phyloP scores from a whole-genome alignment of 2,113 vertebrate species.

The Macroglossus sobrinus region DNA sequence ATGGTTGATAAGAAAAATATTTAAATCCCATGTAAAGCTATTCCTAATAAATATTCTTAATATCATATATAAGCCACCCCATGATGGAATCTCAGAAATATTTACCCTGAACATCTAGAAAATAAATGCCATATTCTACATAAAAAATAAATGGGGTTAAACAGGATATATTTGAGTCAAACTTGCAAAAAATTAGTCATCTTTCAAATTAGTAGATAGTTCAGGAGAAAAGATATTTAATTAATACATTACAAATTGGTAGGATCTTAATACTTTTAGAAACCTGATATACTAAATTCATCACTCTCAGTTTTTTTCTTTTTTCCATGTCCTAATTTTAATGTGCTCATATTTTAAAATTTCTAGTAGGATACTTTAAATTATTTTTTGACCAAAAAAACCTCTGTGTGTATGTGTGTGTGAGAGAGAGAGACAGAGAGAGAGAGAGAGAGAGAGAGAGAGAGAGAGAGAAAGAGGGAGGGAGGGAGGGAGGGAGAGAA shows the following conservation, averaged over 20 bases:
- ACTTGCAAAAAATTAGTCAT: background rate
- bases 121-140: background rate
- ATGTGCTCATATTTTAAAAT: background rate
- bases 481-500: background rate
- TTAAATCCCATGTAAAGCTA: background rate
- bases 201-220: background rate
- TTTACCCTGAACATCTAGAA: background rate
- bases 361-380: background rate
- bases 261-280: background rate
- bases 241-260: background rate
- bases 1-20: background rate
- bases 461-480: background rate
- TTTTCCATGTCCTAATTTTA: background rate
- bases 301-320: background rate
- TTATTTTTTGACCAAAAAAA: background rate
- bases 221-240: background rate
- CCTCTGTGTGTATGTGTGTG: background rate
- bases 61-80: background rate
- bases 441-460: background rate
- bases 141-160: background rate
- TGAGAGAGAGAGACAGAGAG: background rate
- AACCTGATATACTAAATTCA: background rate
- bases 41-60: background rate
- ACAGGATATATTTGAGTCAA: background rate
- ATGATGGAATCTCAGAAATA: background rate